Conservation (phyloP, 2,797 vertebrate species). For the Anisognathus igniventris region DNA sequence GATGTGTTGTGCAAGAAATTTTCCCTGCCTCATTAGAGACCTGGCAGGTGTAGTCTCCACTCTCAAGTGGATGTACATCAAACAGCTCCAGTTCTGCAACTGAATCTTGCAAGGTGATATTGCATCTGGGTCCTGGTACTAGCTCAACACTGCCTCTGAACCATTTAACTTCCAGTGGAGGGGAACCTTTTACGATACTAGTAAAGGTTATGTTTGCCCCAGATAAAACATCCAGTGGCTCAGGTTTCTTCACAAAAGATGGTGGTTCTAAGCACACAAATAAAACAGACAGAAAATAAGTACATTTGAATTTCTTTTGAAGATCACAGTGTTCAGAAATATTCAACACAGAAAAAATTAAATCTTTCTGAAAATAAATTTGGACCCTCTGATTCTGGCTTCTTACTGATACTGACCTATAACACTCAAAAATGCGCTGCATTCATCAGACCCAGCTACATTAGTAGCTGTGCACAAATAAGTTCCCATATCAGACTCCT, state of each 20-base stretch:
- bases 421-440: constrained; percentile 81
- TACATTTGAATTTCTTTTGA: constrained; percentile 4
- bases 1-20: constrained; percentile 84
- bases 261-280: constrained; percentile 83
- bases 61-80: constrained; percentile 80
- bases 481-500: constrained; percentile 84
- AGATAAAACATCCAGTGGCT: constrained; percentile 86
- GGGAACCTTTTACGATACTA: constrained; percentile 87
- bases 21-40: constrained; percentile 91
- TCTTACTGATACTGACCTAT: constrained; percentile 84
- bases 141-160: constrained; percentile 91
- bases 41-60: constrained; percentile 94
- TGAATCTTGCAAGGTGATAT: constrained; percentile 86
- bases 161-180: constrained; percentile 91
- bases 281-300: background rate
- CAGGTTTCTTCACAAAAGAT: constrained; percentile 89
- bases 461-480: constrained; percentile 91
- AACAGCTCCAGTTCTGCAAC: constrained; percentile 85
- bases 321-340: background rate
- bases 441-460: constrained; percentile 87
- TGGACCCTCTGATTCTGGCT: background rate
- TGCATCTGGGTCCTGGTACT: constrained; percentile 76
- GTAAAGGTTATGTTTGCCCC: constrained; percentile 85
- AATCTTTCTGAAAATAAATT: background rate
- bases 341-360: background rate